Percentiles rank a stretch among this genome's conserved stretches.
Conservation (phyloP, 2,113 vertebrate species). For the Alethe diademata region DNA sequence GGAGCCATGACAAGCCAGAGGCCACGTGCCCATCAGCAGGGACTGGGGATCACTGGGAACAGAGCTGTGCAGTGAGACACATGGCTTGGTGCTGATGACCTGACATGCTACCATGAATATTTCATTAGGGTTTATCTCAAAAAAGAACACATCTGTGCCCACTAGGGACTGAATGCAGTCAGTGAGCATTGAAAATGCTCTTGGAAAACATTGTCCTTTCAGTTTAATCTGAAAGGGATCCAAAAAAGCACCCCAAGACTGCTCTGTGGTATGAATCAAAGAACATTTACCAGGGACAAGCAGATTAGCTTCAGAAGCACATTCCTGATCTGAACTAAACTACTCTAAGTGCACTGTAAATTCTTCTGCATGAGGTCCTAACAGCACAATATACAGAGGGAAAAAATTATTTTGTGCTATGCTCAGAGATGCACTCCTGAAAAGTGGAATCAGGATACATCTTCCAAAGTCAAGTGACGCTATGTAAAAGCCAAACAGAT, state of each 20-base stretch:
- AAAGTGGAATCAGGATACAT: neutral
- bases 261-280: neutral
- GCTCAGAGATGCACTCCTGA: neutral
- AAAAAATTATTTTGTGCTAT: neutral
- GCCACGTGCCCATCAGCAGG: neutral
- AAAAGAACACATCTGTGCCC: neutral
- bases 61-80: neutral
- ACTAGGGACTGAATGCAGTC: neutral
- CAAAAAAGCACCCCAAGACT: neutral
- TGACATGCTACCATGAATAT: neutral
- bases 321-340: neutral
- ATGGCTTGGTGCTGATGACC: neutral
- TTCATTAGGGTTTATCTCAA: neutral
- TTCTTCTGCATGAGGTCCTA: neutral
- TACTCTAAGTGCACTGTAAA: neutral
- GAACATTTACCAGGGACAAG: neutral
- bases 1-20: neutral
- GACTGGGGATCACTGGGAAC: neutral
- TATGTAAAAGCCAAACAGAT: neutral
- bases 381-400: neutral
- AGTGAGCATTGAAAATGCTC: neutral
- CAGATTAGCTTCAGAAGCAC: neutral
- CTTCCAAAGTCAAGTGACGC: neutral
- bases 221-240: neutral
- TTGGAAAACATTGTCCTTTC: neutral